Conservation (phyloP, 2,113 vertebrate species). For the Bettongia penicillata region DNA sequence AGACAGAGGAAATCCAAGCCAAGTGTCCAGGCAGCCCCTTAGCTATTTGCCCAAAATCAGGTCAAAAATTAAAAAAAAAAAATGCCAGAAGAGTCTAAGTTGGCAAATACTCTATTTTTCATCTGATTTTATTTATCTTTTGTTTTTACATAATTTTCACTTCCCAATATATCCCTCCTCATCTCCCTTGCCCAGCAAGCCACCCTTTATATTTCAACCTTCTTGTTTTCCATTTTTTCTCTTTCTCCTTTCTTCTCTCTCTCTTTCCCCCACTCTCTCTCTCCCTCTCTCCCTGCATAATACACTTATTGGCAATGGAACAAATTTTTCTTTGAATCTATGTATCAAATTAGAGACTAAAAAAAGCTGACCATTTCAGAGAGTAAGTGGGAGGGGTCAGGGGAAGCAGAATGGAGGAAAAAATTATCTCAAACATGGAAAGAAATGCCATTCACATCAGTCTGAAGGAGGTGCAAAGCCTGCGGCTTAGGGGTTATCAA, state of each 20-base stretch:
- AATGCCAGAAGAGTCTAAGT: background rate
- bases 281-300: background rate
- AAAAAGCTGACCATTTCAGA: constrained; percentile 22
- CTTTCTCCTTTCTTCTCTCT: too few species aligned
- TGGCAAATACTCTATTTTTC: background rate
- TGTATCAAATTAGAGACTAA: background rate
- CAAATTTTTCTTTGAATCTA: constrained; percentile 16
- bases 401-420: background rate
- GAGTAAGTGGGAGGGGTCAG: background rate
- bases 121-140: background rate
- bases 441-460: background rate
- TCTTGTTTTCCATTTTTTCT: background rate
- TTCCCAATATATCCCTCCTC: background rate
- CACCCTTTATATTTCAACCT: background rate
- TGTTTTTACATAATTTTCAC: background rate
- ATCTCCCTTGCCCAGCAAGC: background rate
- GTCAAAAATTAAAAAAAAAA: background rate
- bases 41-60: background rate
- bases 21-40: background rate
- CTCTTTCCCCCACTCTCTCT: background rate
- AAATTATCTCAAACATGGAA: constrained; percentile 25
- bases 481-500: background rate
- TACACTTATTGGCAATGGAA: constrained; percentile 33
- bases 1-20: background rate
- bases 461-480: background rate